Evolutionary conservation across 2,797 vertebrate genomes (phyloP).

Genomic region (Anguilla obscura): DNA sequence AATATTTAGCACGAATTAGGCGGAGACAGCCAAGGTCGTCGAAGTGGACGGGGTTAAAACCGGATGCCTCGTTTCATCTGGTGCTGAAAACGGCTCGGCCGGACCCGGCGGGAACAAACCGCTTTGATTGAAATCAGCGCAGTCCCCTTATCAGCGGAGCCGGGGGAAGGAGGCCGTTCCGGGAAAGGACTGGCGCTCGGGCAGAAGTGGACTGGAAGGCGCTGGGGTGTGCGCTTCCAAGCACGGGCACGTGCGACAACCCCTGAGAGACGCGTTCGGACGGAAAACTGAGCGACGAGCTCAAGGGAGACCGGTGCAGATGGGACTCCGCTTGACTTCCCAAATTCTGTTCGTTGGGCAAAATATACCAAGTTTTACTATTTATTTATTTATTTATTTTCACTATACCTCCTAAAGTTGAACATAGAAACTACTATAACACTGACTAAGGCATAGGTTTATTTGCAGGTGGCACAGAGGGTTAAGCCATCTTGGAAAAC

Average conservation of each 20-base stretch:
- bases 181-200: background rate
- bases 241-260: background rate
- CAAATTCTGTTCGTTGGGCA: background rate
- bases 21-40: slow-evolving; percentile 68
- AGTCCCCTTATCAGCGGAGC: slow-evolving; percentile 27
- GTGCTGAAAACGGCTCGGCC: slow-evolving; percentile 54
- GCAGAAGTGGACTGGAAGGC: slow-evolving; percentile 13
- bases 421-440: no score
- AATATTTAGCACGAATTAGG: slow-evolving; percentile 60
- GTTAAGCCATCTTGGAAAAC: no score
- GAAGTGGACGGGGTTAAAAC: slow-evolving; percentile 61
- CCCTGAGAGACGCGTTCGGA: background rate
- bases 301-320: background rate
- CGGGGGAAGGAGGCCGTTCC: background rate
- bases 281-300: background rate
- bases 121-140: slow-evolving; percentile 69
- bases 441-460: no score
- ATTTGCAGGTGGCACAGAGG: no score
- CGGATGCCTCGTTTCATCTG: slow-evolving; percentile 60
- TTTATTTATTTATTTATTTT: background rate
- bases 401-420: no score
- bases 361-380: background rate
- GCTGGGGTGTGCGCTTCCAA: background rate
- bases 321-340: background rate
- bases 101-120: slow-evolving; percentile 53